Base-by-base conservation (phyloP, 2,888 invertebrate genomes). In the Euzophera pinguis region DNA sequence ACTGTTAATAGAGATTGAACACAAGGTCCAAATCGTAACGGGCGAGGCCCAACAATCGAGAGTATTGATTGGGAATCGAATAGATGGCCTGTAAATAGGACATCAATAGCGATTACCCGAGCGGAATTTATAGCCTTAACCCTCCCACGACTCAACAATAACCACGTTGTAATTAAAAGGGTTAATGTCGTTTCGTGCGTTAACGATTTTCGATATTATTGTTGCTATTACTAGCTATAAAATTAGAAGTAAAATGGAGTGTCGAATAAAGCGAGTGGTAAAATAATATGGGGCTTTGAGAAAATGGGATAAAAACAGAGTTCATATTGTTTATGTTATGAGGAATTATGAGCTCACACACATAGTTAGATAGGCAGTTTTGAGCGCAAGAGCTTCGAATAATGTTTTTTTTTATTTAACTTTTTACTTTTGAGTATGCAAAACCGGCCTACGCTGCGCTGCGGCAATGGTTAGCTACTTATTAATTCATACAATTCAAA, bases 91-190 rank as follows among this genome's bases (percentile, higher is more conserved):
- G 49, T 50, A 50, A 50, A 50, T 49, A 39, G 49, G 39, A 49
- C 49, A 49, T 50, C 53, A 45, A 47, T 35, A 54, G 56, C 59
- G 53, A 59, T 62, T 59, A 62, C 56, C 62, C 62, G 53, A 63
- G 51, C 62, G 63, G 60, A 64, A 59, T 66, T 70, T 66, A 70
- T 64, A 59, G 56, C 61, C 61, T 62, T 56, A 65, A 61, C 66
- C 64, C 53, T 50, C 50, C 34, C 47, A 47, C 60, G 55, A 54
- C 55, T 55, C 55, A 58, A 61, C 63, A 62, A 63, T 60, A 47
- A 34, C 37, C 35, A 51, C 22, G 22, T 51, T 53, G 39, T 53
- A 56, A 56, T 56, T 53, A 56, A 53, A 56, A 53, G 45, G 32
- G 45, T 45, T 45, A 39, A 45, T 14, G 14, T 10, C 32, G 16